Evolutionary conservation across 2,113 vertebrate species (phyloP).

Genomic region (Echinops telfairi): DNA sequence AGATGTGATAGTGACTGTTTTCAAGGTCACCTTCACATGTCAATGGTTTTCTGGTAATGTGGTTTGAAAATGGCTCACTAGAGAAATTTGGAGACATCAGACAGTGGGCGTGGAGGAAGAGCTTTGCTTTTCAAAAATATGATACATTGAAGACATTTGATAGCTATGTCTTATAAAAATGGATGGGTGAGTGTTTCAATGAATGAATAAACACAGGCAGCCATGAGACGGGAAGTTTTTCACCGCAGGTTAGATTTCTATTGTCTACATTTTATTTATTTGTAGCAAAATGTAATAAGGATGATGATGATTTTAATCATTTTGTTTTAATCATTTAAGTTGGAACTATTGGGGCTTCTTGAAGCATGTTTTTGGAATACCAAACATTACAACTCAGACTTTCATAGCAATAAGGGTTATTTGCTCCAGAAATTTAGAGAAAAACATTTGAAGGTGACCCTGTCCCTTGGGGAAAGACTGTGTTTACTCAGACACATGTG

Average conservation of each 20-base stretch:
- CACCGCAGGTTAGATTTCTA: background rate
- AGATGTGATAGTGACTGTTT: background rate
- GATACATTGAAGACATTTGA: background rate
- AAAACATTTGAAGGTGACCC: background rate
- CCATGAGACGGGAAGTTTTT: background rate
- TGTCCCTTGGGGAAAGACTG: background rate
- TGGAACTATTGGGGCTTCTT: slow-evolving; percentile 12
- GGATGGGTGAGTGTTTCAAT: background rate
- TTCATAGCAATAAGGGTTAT: background rate
- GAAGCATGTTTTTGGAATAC: slow-evolving; percentile 16
- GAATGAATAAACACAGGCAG: background rate
- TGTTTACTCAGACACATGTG: slow-evolving; percentile 8
- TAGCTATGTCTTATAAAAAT: background rate
- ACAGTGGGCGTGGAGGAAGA: no score
- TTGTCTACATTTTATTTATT: background rate
- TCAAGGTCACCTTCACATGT: background rate
- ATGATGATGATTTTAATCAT: background rate
- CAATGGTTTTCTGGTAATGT: background rate
- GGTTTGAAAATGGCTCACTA: background rate
- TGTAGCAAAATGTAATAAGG: slow-evolving; percentile 25
- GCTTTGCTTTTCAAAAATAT: background rate
- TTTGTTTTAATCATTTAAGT: slow-evolving; percentile 35
- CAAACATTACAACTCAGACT: slow-evolving; percentile 20
- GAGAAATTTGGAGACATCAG: background rate
- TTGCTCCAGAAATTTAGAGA: background rate